phyloP scores from a whole-genome alignment of 2,797 vertebrate species.

The Thunnus albacares region DNA sequence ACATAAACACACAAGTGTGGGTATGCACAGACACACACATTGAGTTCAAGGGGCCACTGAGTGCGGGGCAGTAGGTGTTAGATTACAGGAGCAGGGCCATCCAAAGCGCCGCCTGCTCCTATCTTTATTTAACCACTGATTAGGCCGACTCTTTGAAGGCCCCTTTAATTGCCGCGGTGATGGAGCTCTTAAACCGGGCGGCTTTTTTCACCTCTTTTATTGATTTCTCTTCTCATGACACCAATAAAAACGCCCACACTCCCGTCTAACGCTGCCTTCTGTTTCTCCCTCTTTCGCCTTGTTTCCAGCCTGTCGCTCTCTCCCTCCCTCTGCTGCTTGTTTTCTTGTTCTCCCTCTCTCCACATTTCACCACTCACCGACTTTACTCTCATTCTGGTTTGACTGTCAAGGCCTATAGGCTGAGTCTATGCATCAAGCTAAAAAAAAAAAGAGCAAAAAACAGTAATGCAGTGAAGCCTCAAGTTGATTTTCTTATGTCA shows the following conservation, averaged over 20 bases:
- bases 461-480: neutral
- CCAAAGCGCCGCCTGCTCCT: conserved; percentile 80
- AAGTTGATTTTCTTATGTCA: conserved; percentile 16
- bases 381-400: neutral
- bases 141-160: conserved; percentile 82
- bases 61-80: conserved; percentile 81
- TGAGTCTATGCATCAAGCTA: neutral
- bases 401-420: neutral
- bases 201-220: conserved; percentile 80
- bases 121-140: conserved; percentile 86
- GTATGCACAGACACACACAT: conserved; percentile 43
- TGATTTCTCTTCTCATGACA: conserved; percentile 82
- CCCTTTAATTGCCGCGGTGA: conserved; percentile 79
- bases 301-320: conserved; percentile 34
- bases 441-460: neutral
- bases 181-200: conserved; percentile 73
- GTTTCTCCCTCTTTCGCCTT: conserved; percentile 50
- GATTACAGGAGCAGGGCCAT: conserved; percentile 83
- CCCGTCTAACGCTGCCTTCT: conserved; percentile 16
- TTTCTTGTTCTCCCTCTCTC: conserved; percentile 22
- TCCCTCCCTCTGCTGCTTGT: conserved; percentile 39
- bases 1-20: conserved; percentile 66
- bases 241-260: conserved; percentile 77
- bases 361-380: conserved; percentile 11
- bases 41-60: conserved; percentile 76